Conservation (phyloP, 2,888 invertebrate genomes). For the Drosophila paracracens region DNA sequence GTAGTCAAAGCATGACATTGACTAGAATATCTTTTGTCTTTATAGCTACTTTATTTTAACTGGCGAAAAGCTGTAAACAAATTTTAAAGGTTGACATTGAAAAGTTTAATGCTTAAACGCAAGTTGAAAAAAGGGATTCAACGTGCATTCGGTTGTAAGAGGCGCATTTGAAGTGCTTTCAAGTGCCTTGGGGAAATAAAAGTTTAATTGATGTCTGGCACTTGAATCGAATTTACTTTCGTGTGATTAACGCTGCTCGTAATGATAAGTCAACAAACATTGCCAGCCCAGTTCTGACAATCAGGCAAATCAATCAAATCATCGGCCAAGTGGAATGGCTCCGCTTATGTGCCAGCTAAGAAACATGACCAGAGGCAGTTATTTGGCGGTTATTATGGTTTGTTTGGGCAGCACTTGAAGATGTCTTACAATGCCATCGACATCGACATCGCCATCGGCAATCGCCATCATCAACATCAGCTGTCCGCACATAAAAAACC, state of each 20-base stretch:
- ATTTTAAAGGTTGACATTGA: neutral
- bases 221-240: constrained; percentile 13
- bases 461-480: constrained; percentile 51
- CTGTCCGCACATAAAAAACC: constrained; percentile 56
- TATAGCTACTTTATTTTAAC: neutral
- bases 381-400: constrained; percentile 35
- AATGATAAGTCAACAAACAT: constrained; percentile 71
- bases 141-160: neutral
- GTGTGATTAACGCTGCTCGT: constrained; percentile 27
- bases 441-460: constrained; percentile 25
- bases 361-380: constrained; percentile 19
- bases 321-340: constrained; percentile 23
- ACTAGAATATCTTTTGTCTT: neutral
- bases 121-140: neutral
- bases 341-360: constrained; percentile 10
- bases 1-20: neutral
- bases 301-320: constrained; percentile 68
- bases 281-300: constrained; percentile 30
- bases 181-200: constrained; percentile 25
- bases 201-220: constrained; percentile 31
- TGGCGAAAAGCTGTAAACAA: neutral
- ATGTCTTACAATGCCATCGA: constrained; percentile 39
- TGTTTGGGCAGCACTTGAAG: constrained; percentile 60
- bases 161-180: constrained; percentile 4
- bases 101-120: neutral